These are phyloP conservation scores for Ecliptopera silaceata DNA, from an alignment of 2,888 invertebrate genomes.

Conservation along the genomic window DNA sequence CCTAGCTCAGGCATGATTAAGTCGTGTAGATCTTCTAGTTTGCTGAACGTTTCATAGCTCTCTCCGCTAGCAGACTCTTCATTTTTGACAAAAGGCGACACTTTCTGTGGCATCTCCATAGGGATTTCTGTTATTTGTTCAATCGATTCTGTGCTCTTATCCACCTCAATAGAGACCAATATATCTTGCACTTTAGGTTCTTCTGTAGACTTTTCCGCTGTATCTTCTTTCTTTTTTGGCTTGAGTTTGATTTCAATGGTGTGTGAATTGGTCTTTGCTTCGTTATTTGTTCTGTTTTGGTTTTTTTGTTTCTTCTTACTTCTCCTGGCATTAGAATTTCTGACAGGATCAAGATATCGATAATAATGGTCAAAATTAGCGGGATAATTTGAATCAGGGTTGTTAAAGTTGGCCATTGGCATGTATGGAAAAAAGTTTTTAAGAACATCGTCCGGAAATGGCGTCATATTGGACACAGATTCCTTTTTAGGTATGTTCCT, in stretches of 20 bases:
- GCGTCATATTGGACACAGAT: slow-evolving; percentile 4
- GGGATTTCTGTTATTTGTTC: slow-evolving; percentile 30
- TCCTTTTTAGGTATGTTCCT: background rate
- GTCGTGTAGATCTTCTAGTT: slow-evolving; percentile 29
- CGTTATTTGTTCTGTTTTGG: slow-evolving; percentile 13
- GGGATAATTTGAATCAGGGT: slow-evolving; percentile 31
- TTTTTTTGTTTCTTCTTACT: slow-evolving; percentile 29
- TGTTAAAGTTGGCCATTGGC: slow-evolving; percentile 25
- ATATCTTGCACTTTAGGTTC: slow-evolving; percentile 29
- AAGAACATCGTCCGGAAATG: slow-evolving; percentile 23
- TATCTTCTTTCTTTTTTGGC: slow-evolving; percentile 28
- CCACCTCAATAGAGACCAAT: slow-evolving; percentile 29
- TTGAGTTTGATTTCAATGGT: slow-evolving; percentile 25
- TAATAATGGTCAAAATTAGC: slow-evolving; percentile 40
- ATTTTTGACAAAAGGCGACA: slow-evolving; percentile 20
- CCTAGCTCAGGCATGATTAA: slow-evolving; percentile 38
- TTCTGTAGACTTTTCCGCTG: slow-evolving; percentile 24
- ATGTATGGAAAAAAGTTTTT: slow-evolving; percentile 33
- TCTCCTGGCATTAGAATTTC: slow-evolving; percentile 16
- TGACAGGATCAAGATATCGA: slow-evolving; percentile 24
- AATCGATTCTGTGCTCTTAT: slow-evolving; percentile 25
- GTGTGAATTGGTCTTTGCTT: slow-evolving; percentile 13
- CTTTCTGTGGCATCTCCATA: slow-evolving; percentile 29
- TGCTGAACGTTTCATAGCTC: slow-evolving; percentile 26
- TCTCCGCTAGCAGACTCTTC: slow-evolving; percentile 9